These are phyloP conservation scores for Mirounga angustirostris DNA, from an alignment of 2,113 vertebrate species.

Conservation along the genomic window DNA sequence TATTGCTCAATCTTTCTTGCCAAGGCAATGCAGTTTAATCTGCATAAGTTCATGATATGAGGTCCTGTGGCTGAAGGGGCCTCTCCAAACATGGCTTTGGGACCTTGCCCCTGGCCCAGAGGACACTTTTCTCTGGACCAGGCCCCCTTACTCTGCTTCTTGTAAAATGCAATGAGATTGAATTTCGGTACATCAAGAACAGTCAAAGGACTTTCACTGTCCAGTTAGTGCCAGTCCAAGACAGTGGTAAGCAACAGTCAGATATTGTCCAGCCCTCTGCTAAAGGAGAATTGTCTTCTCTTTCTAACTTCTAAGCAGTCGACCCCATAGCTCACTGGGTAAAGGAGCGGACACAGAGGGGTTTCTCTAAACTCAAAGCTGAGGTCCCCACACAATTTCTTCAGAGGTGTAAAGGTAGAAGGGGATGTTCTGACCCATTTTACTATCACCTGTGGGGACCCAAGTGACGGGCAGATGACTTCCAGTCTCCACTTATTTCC, in stretches of 20 bases:
- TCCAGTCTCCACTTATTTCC: not conserved
- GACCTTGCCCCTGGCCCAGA: not conserved
- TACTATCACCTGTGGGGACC: not conserved
- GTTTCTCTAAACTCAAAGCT: constrained; percentile 11
- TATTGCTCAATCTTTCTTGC: not conserved
- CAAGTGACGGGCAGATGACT: not conserved
- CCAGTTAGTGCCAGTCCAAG: not conserved
- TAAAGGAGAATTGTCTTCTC: not conserved
- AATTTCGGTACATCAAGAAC: constrained; percentile 1
- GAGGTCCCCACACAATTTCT: not conserved
- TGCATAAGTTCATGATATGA: not conserved
- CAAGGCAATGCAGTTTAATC: not conserved
- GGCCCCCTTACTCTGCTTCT: not conserved
- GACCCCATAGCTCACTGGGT: not conserved
- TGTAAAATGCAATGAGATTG: constrained; percentile 15
- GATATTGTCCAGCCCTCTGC: not conserved
- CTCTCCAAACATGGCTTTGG: constrained; percentile 13
- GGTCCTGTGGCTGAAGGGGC: not conserved
- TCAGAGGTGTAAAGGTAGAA: not conserved
- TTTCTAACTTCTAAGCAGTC: not conserved
- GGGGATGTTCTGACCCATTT: not conserved
- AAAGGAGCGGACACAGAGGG: not conserved
- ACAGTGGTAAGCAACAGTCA: constrained; percentile 10
- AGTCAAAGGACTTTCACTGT: not conserved
- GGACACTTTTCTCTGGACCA: not conserved